Evolutionary conservation across 2,113 vertebrate species (phyloP).

Genomic region (Phalacrocorax pelagicus): DNA sequence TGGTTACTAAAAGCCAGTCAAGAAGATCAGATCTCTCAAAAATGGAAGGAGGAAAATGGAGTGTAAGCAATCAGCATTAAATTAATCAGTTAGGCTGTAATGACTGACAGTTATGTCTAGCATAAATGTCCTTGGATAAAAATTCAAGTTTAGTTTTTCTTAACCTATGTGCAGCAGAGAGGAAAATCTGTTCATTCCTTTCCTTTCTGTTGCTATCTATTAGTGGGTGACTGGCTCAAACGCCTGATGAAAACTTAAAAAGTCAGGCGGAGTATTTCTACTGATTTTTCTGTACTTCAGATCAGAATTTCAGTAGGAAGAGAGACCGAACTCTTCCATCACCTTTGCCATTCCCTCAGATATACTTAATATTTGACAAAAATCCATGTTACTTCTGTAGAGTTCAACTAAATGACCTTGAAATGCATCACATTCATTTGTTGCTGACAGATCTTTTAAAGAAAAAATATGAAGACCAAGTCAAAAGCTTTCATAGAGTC

Average conservation of each 20-base stretch:
- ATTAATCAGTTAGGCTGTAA: background rate
- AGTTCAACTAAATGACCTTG: background rate
- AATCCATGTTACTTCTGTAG: background rate
- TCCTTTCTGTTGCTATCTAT: background rate
- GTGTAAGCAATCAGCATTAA: background rate
- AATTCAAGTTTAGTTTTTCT: background rate
- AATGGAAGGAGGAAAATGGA: background rate
- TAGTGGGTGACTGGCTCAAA: background rate
- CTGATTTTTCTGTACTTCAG: background rate
- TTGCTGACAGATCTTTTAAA: background rate
- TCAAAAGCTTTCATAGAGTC: background rate
- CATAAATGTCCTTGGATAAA: background rate
- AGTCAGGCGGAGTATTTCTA: background rate
- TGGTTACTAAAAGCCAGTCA: constrained; percentile 16
- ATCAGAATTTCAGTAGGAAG: background rate
- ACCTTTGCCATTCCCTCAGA: background rate
- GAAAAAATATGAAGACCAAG: background rate
- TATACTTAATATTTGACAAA: background rate
- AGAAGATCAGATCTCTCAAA: constrained; percentile 14
- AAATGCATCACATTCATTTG: background rate
- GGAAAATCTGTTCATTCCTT: background rate
- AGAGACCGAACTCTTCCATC: background rate
- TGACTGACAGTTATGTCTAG: background rate
- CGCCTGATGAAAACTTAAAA: background rate
- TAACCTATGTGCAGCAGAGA: background rate